Evolutionary conservation across 2,888 invertebrate genomes (phyloP), one percentile per base, ranked within the genome.

Genomic region (Muschampia plurimacula): DNA sequence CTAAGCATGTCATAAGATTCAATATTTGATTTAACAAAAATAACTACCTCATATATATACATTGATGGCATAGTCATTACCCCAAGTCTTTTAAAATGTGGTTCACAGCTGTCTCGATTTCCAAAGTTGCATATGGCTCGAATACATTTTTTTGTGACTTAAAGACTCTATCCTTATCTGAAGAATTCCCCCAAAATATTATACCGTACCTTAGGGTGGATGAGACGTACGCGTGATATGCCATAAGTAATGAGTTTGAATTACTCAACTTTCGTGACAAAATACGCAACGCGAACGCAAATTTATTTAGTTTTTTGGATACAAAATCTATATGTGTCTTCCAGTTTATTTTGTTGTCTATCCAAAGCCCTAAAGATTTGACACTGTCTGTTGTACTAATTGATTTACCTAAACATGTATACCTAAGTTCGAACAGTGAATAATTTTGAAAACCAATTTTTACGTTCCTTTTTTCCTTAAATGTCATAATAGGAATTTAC

Each of bases 401-500:
- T 13, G 13, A 39, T 39, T 7, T 39, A 7, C 39, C 39, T 6
- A 7, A 39, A 22, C 52, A 52, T 44, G 9, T 44, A 10, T 12
- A 44, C 10, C 44, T 10, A 44, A 44, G 10, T 44, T 44, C 44
- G 44, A 10, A 39, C 39, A 39, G n/a, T n/a, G 7, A 49, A 52
- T 2, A 22, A 7, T 52, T 52, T 52, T 52, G 52, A 9, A 52
- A 15, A 52, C n/a, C 13, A 49, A 22, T 32, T 59, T 13, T 32
- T 32, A 12, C 60, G 6, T 36, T 41, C 28, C 55, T 57, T 22
- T 57, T 28, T 57, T 57, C 55, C 55, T 57, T 57, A 57, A 28
- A 57, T 22, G 55, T 57, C 55, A 28, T 57, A 57, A 57, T 55
- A 55, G 22, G 55, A 55, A 55, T 55, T 55, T 55, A 55, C 55